Evolutionary conservation across 2,888 invertebrate species (phyloP).

Genomic region (Crepidodera aurea): DNA sequence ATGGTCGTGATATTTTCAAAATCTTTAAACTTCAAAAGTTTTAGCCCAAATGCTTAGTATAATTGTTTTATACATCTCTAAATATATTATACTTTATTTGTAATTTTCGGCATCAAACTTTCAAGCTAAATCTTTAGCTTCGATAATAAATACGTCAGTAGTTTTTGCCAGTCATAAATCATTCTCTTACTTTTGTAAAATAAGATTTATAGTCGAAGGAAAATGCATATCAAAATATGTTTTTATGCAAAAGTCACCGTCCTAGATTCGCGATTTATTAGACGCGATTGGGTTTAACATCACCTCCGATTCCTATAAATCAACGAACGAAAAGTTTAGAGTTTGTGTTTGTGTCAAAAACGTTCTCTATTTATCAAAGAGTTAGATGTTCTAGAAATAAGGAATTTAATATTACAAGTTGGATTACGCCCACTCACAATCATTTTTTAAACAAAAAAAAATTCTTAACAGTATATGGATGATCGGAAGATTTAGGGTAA

Average conservation of each 20-base stretch:
- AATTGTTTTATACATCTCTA: too few relatives aligned
- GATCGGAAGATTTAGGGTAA: too few relatives aligned
- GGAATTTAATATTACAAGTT: neutral
- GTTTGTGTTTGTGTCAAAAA: neutral
- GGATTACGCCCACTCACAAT: neutral
- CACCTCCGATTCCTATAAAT: slow-evolving; percentile 15
- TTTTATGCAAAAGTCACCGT: slow-evolving; percentile 11
- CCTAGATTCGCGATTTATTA: slow-evolving; percentile 12
- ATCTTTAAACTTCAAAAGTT: too few relatives aligned
- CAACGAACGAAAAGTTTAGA: neutral
- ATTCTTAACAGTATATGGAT: too few relatives aligned
- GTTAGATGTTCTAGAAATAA: neutral
- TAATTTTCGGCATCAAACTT: too few relatives aligned
- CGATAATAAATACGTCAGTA: neutral
- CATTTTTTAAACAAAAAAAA: too few relatives aligned
- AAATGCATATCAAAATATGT: slow-evolving; percentile 19
- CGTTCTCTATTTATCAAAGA: neutral
- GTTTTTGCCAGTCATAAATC: neutral
- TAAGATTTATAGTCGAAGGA: slow-evolving; percentile 10
- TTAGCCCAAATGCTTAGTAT: too few relatives aligned
- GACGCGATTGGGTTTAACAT: slow-evolving; percentile 11
- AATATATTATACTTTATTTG: too few relatives aligned
- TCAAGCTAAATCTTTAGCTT: neutral
- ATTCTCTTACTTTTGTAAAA: neutral
- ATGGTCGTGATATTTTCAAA: too few relatives aligned